A percentile compares a stretch with the other conserved stretches of the same genome.
Conservation (phyloP, 2,113 vertebrate genomes). For the Scatophagus argus region DNA sequence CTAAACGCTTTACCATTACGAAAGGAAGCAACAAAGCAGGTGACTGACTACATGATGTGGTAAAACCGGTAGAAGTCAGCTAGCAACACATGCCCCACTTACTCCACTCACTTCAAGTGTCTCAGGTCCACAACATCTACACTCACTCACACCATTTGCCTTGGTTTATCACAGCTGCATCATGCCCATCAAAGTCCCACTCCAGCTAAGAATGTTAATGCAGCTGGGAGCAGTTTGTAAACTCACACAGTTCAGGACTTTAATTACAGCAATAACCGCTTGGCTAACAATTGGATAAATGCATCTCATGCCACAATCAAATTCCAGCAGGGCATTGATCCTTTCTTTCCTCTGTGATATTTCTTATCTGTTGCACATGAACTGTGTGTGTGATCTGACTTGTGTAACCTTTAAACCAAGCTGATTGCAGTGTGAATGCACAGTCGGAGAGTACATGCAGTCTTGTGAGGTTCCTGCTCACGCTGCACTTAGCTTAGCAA, state of each 20-base stretch:
- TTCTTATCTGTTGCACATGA: neutral
- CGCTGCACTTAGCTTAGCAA: too few relatives aligned
- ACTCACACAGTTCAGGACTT: neutral
- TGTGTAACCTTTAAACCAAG: neutral
- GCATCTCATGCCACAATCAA: neutral
- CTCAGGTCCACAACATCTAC: neutral
- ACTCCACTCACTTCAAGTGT: neutral
- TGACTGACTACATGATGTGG: too few relatives aligned
- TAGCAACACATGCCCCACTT: neutral
- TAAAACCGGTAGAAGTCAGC: neutral
- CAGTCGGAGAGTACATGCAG: neutral
- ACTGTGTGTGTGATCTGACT: neutral
- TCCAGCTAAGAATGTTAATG: neutral
- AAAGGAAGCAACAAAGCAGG: neutral
- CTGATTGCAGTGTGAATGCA: slow-evolving; percentile 21
- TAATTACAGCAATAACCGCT: neutral
- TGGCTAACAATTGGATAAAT: neutral
- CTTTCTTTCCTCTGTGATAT: too few relatives aligned
- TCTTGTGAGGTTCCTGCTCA: slow-evolving; percentile 19
- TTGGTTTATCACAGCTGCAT: too few relatives aligned
- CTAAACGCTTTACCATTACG: neutral
- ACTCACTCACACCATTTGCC: too few relatives aligned
- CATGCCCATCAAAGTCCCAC: too few relatives aligned
- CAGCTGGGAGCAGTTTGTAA: neutral
- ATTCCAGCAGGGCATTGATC: too few relatives aligned